Base-by-base conservation (phyloP, 1,140 invertebrate genomes). In the Diploscapter pachys region DNA sequence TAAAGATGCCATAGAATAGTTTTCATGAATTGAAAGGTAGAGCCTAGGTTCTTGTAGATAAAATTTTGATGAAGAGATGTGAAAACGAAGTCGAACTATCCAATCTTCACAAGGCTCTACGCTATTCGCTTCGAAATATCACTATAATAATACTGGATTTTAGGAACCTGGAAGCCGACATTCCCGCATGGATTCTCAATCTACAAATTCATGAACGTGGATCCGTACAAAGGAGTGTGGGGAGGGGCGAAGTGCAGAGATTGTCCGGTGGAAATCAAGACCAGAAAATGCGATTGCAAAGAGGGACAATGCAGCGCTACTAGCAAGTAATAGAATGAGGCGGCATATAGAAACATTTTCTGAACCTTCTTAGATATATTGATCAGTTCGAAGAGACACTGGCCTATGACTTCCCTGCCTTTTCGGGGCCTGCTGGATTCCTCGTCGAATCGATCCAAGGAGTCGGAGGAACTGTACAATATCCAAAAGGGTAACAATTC, bases 371-470 rank as follows among this genome's bases (percentile, higher is more conserved):
- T 52, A 90, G 90, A 72, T 98, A 98, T 84, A 87, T 93, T 48
- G 89, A 91, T 4, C 91, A 97, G 82, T 89, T 98, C 13, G 89
- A 92, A 77, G 90, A 95, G 85, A 86, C 90, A 3, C 89, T 97
- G 71, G 89, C 89, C 71, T 92, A 91, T 82, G 92, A 91, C 11
- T 83, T 93, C 64, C 91, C 93, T 0, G 89, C 89, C 71, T 90
- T 90, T 6, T 89, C 89, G 81, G 88, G 85, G 2, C 80, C 95
- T 50, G 95, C 93, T 3, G 95, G 90, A 11, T 91, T 98, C 82
- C 92, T 98, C 85, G 93, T 92, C 0, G 96, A 98, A 87, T 93
- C 93, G 4, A 96, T 98, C 80, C 81, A 92, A 90, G 92, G 95
- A 53, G 91, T 95, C 49, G 93, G 93, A 9, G 96, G 95, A 9